phyloP scores from a whole-genome alignment of 2,797 vertebrate species.

The Neosilurus mollespiculum region DNA sequence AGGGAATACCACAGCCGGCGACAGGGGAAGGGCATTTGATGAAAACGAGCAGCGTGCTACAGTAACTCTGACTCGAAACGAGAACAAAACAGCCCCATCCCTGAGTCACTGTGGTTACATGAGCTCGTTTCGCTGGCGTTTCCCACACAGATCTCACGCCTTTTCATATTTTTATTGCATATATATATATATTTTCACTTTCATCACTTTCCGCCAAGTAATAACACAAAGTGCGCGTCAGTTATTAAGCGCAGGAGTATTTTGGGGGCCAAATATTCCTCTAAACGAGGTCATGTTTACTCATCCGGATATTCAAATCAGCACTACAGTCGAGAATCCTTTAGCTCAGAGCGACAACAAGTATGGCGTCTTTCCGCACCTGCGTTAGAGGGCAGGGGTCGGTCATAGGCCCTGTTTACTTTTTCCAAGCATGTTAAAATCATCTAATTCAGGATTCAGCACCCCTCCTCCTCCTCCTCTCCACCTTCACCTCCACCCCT shows the following conservation, averaged over 20 bases:
- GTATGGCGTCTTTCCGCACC: slow-evolving; percentile 8
- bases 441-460: neutral
- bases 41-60: slow-evolving; percentile 38
- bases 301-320: slow-evolving; percentile 40
- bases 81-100: slow-evolving; percentile 44
- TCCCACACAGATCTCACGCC: slow-evolving; percentile 45
- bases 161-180: neutral
- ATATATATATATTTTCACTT: neutral
- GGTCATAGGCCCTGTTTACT: neutral
- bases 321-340: slow-evolving; percentile 39
- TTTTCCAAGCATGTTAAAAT: slow-evolving; percentile 11
- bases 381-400: neutral
- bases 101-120: slow-evolving; percentile 63
- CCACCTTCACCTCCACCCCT: no score
- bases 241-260: neutral
- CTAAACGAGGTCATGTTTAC: slow-evolving; percentile 25
- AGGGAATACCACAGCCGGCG: slow-evolving; percentile 50
- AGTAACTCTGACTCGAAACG: slow-evolving; percentile 51
- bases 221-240: neutral
- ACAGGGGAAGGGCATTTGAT: slow-evolving; percentile 36
- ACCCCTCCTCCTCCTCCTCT: no score
- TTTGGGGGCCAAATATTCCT: neutral
- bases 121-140: slow-evolving; percentile 46
- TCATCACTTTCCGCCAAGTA: slow-evolving; percentile 1
- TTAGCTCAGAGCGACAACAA: slow-evolving; percentile 30